Conservation (phyloP, 2,888 invertebrate species). For the Ceraclea dissimilis region DNA sequence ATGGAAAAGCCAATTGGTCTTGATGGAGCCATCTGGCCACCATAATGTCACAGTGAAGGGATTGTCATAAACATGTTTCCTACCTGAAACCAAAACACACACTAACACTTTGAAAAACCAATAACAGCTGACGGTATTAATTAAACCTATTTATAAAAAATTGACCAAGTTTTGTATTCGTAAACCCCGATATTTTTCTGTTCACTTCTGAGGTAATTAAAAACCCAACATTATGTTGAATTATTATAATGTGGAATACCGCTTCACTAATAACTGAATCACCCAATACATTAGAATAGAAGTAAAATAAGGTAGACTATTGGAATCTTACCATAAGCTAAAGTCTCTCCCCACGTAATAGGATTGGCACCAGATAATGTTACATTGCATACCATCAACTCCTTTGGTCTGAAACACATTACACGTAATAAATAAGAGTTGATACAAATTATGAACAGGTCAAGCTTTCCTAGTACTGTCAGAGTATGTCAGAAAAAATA, state of each 20-base stretch:
- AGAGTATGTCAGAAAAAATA: too few species aligned
- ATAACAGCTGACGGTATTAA: not conserved
- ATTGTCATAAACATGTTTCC: constrained; percentile 53
- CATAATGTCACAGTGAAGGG: constrained; percentile 73
- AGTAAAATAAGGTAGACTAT: too few species aligned
- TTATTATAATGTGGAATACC: too few species aligned
- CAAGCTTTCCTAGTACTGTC: too few species aligned
- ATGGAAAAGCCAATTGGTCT: constrained; percentile 59
- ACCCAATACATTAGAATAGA: too few species aligned
- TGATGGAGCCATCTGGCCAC: constrained; percentile 70
- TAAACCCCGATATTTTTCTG: not conserved
- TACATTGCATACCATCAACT: constrained; percentile 64
- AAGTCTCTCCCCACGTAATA: constrained; percentile 76
- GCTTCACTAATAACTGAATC: too few species aligned
- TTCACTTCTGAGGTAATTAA: too few species aligned
- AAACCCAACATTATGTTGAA: too few species aligned
- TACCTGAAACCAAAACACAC: constrained; percentile 33
- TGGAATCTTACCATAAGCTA: constrained; percentile 57
- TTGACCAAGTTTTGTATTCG: not conserved
- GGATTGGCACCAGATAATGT: constrained; percentile 71
- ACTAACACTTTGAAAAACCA: not conserved
- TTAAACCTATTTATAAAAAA: not conserved
- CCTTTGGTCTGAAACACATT: constrained; percentile 37
- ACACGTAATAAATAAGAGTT: not conserved
- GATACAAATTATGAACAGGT: too few species aligned